Evolutionary conservation across 1,140 invertebrate genomes (phyloP).

Genomic region (Drosophila subobscura): DNA sequence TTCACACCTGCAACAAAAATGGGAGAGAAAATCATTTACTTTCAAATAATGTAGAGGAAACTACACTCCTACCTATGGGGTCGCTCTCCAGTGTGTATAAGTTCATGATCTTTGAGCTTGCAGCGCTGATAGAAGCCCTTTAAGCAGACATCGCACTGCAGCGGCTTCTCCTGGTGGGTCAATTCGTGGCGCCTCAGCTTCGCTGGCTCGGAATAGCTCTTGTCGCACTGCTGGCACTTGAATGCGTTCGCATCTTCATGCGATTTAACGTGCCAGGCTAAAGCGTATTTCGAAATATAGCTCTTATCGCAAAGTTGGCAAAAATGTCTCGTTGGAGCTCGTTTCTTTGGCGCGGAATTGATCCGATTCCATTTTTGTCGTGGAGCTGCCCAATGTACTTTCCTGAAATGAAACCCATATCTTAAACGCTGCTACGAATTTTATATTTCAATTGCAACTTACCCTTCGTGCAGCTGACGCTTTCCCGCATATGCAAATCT

Average conservation of each 20-base stretch:
- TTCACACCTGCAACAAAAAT: slow-evolving; percentile 43
- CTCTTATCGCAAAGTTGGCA: slow-evolving; percentile 56
- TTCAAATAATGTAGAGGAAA: not conserved
- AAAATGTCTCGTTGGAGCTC: slow-evolving; percentile 29
- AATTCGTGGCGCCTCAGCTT: slow-evolving; percentile 58
- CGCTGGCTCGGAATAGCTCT: slow-evolving; percentile 45
- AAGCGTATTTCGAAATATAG: slow-evolving; percentile 59
- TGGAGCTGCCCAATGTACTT: slow-evolving; percentile 55
- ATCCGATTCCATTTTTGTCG: slow-evolving; percentile 46
- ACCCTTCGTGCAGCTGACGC: slow-evolving; percentile 64
- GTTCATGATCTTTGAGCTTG: slow-evolving; percentile 52
- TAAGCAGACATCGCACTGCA: slow-evolving; percentile 58
- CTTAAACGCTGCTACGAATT: too few species aligned
- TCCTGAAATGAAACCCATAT: slow-evolving; percentile 23
- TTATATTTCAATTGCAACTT: not conserved
- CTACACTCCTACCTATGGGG: slow-evolving; percentile 30
- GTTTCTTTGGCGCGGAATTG: slow-evolving; percentile 30
- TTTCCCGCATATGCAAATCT: slow-evolving; percentile 47
- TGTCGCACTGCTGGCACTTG: slow-evolving; percentile 59
- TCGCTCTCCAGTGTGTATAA: slow-evolving; percentile 66
- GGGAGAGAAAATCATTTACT: not conserved
- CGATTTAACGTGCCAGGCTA: slow-evolving; percentile 50
- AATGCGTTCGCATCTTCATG: slow-evolving; percentile 41
- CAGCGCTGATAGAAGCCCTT: slow-evolving; percentile 56
- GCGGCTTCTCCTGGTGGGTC: slow-evolving; percentile 57